Conservation (phyloP, 2,797 vertebrate genomes). For the Acomys russatus region DNA sequence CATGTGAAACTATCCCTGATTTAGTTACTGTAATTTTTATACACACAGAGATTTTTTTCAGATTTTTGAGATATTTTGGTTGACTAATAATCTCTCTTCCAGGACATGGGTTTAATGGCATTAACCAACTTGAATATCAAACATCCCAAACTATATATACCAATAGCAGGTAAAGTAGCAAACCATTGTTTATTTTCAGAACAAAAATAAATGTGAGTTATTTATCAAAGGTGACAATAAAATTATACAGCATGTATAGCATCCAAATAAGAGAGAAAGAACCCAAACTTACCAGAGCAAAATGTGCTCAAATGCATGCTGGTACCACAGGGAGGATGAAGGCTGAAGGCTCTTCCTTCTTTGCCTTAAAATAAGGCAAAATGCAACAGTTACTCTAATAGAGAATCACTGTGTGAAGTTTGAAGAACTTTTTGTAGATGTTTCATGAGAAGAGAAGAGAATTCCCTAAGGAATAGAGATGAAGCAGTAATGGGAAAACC, state of each 20-base stretch:
- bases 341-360: not conserved
- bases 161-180: not conserved
- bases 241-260: not conserved
- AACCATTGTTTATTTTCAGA: not conserved
- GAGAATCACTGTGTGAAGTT: not conserved
- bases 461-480: not conserved
- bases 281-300: not conserved
- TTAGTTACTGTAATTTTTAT: not conserved
- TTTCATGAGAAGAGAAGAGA: not conserved
- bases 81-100: not conserved
- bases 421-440: not conserved
- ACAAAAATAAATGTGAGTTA: not conserved
- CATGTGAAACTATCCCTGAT: not conserved
- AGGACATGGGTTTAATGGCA: not conserved
- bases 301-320: not conserved
- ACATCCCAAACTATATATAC: not conserved
- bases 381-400: too few relatives aligned
- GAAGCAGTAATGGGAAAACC: not conserved
- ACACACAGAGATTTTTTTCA: not conserved
- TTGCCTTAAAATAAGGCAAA: not conserved
- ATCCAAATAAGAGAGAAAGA: not conserved
- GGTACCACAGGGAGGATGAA: not conserved
- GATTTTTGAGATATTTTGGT: not conserved
- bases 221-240: not conserved
- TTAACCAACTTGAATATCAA: conserved; percentile 41